A percentile compares a stretch with the other conserved stretches of the same genome.
Conservation (phyloP, 2,113 vertebrate genomes). For the Ophiodon elongatus region DNA sequence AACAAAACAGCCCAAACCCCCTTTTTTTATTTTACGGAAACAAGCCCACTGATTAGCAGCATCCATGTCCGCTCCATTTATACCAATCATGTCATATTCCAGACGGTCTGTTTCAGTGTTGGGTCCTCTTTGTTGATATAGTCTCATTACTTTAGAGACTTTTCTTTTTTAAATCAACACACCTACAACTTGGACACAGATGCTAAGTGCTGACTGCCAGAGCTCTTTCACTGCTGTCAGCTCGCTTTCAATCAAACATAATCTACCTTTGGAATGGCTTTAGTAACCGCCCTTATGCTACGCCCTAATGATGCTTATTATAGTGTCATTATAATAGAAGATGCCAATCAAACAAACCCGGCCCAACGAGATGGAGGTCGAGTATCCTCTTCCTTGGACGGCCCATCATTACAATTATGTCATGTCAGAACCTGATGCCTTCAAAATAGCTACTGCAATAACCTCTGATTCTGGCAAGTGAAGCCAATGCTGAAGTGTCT, state of each 20-base stretch:
- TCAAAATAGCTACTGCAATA: slow-evolving; percentile 3
- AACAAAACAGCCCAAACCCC: neutral
- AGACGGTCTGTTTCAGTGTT: neutral
- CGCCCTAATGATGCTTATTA: slow-evolving; percentile 1
- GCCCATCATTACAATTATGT: slow-evolving; percentile 38
- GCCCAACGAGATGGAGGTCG: slow-evolving; percentile 24
- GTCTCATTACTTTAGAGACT: neutral
- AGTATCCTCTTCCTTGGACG: neutral
- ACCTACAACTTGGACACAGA: neutral
- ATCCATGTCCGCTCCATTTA: neutral
- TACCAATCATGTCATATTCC: neutral
- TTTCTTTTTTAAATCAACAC: neutral
- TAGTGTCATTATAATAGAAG: slow-evolving; percentile 1
- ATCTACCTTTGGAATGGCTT: neutral
- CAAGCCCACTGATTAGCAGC: neutral
- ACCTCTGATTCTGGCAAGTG: neutral
- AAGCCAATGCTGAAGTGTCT: too few species aligned
- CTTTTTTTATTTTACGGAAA: neutral
- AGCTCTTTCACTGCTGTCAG: neutral
- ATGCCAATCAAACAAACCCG: slow-evolving; percentile 12
- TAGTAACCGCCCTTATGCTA: neutral
- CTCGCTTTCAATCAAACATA: slow-evolving; percentile 8
- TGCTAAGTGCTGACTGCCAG: neutral
- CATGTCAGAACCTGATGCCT: neutral
- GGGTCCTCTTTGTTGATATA: neutral